phyloP scores from a whole-genome alignment of 2,797 vertebrate species.

The Geotrypetes seraphini region DNA sequence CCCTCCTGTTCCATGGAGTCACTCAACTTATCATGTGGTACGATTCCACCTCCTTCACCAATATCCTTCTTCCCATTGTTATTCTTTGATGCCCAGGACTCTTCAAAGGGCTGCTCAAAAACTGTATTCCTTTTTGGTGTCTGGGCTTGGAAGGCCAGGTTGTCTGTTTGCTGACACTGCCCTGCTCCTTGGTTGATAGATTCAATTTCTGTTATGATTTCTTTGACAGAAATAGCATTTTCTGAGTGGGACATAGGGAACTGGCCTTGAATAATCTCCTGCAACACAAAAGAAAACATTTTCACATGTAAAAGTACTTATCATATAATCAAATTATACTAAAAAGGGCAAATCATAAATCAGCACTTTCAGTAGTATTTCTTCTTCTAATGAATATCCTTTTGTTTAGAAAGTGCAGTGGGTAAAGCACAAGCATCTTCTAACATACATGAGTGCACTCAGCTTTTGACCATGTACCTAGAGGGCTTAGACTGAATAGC shows the following conservation, averaged over 20 bases:
- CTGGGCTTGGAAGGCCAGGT: slow-evolving; percentile 36
- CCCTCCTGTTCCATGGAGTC: slow-evolving; percentile 34
- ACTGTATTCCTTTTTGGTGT: slow-evolving; percentile 52
- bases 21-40: slow-evolving; percentile 30
- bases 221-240: slow-evolving; percentile 79
- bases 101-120: slow-evolving; percentile 46
- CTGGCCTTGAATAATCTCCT: slow-evolving; percentile 35
- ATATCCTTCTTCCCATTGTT: slow-evolving; percentile 30
- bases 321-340: no score
- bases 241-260: slow-evolving; percentile 55
- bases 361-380: no score
- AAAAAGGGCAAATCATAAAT: no score
- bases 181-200: slow-evolving; percentile 69
- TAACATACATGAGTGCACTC: no score
- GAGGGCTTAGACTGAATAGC: no score
- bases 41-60: slow-evolving; percentile 8
- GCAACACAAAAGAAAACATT: slow-evolving; percentile 14
- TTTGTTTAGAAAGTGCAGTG: no score
- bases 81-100: slow-evolving; percentile 15
- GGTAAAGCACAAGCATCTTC: no score
- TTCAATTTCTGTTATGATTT: slow-evolving; percentile 85
- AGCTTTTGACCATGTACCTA: no score
- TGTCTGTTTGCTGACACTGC: slow-evolving; percentile 41
- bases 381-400: no score
- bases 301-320: no score